phyloP scores from a whole-genome alignment of 2,888 invertebrate genomes.

The Oxystoma pomonae region DNA sequence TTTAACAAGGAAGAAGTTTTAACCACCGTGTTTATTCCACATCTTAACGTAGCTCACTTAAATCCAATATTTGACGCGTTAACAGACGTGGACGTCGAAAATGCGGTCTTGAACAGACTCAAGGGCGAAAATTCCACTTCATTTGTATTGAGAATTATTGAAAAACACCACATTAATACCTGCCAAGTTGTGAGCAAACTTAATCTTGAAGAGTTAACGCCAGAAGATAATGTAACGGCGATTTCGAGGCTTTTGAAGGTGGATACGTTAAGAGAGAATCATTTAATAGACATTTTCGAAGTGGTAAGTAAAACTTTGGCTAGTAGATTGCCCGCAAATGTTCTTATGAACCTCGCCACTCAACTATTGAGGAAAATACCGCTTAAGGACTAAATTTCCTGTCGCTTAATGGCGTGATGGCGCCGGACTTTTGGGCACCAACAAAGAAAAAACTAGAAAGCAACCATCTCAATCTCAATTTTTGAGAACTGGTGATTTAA shows the following conservation, averaged over 20 bases:
- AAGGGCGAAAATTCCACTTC: slow-evolving; percentile 17
- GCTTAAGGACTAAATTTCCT: slow-evolving; percentile 14
- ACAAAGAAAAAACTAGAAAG: too few species aligned
- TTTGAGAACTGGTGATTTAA: too few species aligned
- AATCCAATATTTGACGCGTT: slow-evolving; percentile 25
- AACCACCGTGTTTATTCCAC: slow-evolving; percentile 26
- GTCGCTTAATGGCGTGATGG: too few species aligned
- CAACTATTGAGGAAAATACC: slow-evolving; percentile 27
- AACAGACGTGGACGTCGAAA: slow-evolving; percentile 25
- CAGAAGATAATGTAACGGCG: slow-evolving; percentile 14
- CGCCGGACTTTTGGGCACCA: too few species aligned
- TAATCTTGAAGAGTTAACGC: slow-evolving; percentile 6
- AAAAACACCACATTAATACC: slow-evolving; percentile 11
- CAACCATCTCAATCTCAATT: too few species aligned
- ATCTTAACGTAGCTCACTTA: slow-evolving; percentile 28
- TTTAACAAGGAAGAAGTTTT: slow-evolving; percentile 26
- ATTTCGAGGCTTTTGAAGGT: slow-evolving; percentile 4
- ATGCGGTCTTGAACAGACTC: slow-evolving; percentile 24
- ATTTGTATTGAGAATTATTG: slow-evolving; percentile 24
- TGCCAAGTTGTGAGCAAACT: slow-evolving; percentile 17
- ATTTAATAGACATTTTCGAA: slow-evolving; percentile 29
- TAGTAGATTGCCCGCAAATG: slow-evolving; percentile 19
- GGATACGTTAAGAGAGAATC: slow-evolving; percentile 20
- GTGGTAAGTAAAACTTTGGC: slow-evolving; percentile 22
- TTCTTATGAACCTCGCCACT: slow-evolving; percentile 25